phyloP scores from a whole-genome alignment of 2,888 invertebrate species.

The Lumbricus terrestris region DNA sequence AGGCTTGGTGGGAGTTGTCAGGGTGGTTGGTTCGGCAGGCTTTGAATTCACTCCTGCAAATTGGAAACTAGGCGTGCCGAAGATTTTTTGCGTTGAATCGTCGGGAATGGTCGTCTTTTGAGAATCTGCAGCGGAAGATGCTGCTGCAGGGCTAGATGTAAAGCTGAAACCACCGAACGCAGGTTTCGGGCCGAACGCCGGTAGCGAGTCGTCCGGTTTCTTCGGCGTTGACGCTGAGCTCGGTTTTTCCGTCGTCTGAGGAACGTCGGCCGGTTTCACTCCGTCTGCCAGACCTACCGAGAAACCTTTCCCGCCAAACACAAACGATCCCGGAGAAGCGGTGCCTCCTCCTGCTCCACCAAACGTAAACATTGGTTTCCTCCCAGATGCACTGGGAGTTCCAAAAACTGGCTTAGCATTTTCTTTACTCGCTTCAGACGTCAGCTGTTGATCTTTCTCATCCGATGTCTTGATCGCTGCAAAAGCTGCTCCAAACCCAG shows the following conservation, averaged over 20 bases:
- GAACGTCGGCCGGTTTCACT: neutral
- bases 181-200: neutral
- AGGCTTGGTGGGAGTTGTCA: neutral
- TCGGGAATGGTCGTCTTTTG: neutral
- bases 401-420: constrained; percentile 12
- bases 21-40: neutral
- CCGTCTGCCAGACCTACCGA: neutral
- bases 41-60: constrained; percentile 14
- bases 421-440: neutral
- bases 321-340: neutral
- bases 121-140: neutral
- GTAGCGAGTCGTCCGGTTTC: neutral
- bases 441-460: neutral
- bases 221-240: neutral
- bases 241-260: neutral
- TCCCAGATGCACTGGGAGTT: neutral
- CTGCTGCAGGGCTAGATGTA: neutral
- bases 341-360: neutral
- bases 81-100: neutral
- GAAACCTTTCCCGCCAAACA: constrained; percentile 7
- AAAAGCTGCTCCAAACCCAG: neutral
- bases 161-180: neutral
- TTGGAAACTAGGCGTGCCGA: constrained; percentile 12
- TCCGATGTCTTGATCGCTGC: neutral
- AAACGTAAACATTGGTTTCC: neutral